Conservation (phyloP, 2,797 vertebrate species). For the Xenops minutus region DNA sequence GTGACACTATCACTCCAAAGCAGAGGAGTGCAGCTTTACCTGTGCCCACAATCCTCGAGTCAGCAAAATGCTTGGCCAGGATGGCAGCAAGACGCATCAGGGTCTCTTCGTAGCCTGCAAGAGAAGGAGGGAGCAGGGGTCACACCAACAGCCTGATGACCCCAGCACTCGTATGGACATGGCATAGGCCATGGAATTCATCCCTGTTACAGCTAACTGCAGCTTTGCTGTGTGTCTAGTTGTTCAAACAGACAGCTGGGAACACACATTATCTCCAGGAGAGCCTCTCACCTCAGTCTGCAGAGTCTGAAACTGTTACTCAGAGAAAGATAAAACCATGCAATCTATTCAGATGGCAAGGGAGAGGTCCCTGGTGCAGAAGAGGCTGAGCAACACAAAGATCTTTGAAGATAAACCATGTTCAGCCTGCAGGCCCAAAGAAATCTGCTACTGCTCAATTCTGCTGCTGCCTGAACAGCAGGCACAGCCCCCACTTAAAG, state of each 20-base stretch:
- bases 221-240: neutral
- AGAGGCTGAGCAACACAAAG: neutral
- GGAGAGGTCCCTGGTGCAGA: neutral
- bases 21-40: conserved; percentile 75
- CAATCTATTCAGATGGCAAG: neutral
- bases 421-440: neutral
- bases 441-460: neutral
- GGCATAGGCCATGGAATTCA: neutral
- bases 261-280: neutral
- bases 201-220: neutral
- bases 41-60: conserved; percentile 92
- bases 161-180: neutral
- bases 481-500: neutral
- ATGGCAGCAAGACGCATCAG: conserved; percentile 91
- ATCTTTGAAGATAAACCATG: neutral
- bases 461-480: neutral
- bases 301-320: neutral
- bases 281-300: neutral
- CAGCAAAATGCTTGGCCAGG: conserved; percentile 95
- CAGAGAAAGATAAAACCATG: neutral
- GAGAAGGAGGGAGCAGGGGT: neutral
- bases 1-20: neutral
- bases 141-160: rapidly evolving
- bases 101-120: conserved; percentile 91
- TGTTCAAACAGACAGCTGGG: neutral